Percentiles rank a stretch among this genome's conserved stretches.
Evolutionary conservation across 2,797 vertebrate species (phyloP).

Genomic region (Typhlichthys eigenmanni): DNA sequence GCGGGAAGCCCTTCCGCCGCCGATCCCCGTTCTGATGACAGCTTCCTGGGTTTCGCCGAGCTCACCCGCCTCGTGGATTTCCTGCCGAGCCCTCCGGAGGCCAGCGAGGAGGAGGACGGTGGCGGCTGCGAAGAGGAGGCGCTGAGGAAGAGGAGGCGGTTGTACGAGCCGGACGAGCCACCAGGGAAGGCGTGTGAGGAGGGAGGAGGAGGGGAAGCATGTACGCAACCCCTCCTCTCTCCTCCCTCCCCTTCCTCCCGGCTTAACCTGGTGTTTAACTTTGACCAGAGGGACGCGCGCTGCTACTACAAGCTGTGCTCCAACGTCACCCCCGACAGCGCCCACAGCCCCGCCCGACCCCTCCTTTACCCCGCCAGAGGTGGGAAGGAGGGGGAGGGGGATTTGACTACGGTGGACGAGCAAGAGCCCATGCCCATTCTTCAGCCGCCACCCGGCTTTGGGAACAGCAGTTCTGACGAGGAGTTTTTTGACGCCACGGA

Average conservation of each 20-base stretch:
- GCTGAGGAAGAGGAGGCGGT: conserved; percentile 39
- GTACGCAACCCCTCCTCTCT: conserved; percentile 14
- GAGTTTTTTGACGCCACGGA: conserved; percentile 94
- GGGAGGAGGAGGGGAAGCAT: background rate
- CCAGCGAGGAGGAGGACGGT: conserved; percentile 72
- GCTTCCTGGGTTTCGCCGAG: conserved; percentile 78
- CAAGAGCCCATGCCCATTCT: conserved; percentile 65
- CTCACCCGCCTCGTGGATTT: conserved; percentile 72
- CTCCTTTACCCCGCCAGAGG: conserved; percentile 7
- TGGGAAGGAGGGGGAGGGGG: conserved; percentile 29
- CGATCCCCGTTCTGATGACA: conserved; percentile 49
- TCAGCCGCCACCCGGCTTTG: conserved; percentile 84
- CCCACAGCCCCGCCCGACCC: conserved; percentile 53
- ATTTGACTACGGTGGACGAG: background rate
- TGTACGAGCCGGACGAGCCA: conserved; percentile 29
- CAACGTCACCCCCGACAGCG: conserved; percentile 83
- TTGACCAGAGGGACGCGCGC: conserved; percentile 71
- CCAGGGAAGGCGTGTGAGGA: conserved; percentile 37
- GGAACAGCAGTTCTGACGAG: conserved; percentile 93
- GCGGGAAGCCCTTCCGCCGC: conserved; percentile 11
- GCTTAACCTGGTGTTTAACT: conserved; percentile 73
- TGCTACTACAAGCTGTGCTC: conserved; percentile 87
- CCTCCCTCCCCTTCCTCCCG: conserved; percentile 39
- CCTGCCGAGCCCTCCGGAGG: conserved; percentile 71
- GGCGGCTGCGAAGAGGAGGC: conserved; percentile 59